Percentiles rank a stretch among this genome's conserved stretches.
Conservation (phyloP, 2,797 vertebrate species). For the Smutsia temminckii region DNA sequence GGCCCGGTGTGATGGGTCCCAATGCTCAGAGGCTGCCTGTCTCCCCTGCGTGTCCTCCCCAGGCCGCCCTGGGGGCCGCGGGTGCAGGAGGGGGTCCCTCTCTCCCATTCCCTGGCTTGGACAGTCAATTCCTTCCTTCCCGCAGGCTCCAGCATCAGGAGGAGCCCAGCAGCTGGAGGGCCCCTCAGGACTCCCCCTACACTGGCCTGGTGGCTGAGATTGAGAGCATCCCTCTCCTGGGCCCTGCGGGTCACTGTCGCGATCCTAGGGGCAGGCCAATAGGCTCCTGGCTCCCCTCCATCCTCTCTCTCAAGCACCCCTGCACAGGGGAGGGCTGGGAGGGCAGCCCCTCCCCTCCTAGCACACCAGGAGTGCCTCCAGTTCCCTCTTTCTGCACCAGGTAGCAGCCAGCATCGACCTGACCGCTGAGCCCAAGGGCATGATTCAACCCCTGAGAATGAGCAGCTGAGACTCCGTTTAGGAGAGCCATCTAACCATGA, state of each 20-base stretch:
- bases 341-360: background rate
- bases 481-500: fast-evolving
- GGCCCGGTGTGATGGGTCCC: fast-evolving
- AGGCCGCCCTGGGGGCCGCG: background rate
- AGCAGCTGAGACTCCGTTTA: background rate
- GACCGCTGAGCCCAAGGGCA: background rate
- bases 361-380: no score
- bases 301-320: background rate
- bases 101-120: background rate
- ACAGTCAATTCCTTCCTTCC: conserved; percentile 62
- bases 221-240: fast-evolving
- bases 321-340: background rate
- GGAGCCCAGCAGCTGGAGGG: background rate
- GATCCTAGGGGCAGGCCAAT: background rate
- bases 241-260: no score
- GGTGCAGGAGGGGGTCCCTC: background rate
- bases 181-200: background rate
- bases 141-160: background rate
- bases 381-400: background rate
- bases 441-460: background rate
- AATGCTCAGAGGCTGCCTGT: background rate
- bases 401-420: background rate
- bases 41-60: background rate
- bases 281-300: background rate
- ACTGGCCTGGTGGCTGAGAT: background rate